Percentiles rank a stretch among this genome's conserved stretches.
Conservation (phyloP, 1,140 invertebrate species). For the Papilio aristodemus region DNA sequence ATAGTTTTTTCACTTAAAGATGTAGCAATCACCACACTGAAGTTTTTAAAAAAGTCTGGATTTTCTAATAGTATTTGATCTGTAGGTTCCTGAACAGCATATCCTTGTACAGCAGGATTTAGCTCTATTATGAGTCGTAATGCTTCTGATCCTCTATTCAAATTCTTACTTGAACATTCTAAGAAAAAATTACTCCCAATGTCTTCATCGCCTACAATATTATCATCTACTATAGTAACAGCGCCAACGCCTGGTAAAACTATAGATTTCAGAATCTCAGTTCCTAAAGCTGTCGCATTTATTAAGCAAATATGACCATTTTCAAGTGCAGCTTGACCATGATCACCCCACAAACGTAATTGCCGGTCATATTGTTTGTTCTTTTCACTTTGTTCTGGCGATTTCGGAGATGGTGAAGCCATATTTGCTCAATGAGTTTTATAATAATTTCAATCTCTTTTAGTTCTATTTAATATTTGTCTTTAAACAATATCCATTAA, state of each 20-base stretch:
- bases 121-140: constrained; percentile 92
- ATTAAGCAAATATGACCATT: constrained; percentile 94
- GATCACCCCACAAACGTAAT: constrained; percentile 97
- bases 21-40: constrained; percentile 93
- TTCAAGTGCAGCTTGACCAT: constrained; percentile 95
- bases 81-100: constrained; percentile 93
- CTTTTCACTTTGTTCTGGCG: constrained; percentile 89
- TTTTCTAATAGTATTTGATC: constrained; percentile 92
- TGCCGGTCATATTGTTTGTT: constrained; percentile 94
- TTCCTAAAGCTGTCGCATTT: constrained; percentile 96
- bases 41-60: constrained; percentile 93
- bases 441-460: background rate
- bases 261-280: constrained; percentile 96
- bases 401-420: constrained; percentile 89
- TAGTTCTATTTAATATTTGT: background rate
- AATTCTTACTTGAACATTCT: constrained; percentile 88
- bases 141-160: constrained; percentile 91
- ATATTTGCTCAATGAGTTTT: constrained; percentile 59
- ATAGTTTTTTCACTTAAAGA: constrained; percentile 90
- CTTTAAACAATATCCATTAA: background rate
- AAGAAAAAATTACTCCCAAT: constrained; percentile 97
- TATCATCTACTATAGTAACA: constrained; percentile 97
- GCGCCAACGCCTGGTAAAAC: constrained; percentile 96
- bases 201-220: constrained; percentile 92
- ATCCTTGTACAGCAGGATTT: constrained; percentile 95